Base-by-base conservation (phyloP, 2,888 invertebrate species). In the Nowickia ferox region DNA sequence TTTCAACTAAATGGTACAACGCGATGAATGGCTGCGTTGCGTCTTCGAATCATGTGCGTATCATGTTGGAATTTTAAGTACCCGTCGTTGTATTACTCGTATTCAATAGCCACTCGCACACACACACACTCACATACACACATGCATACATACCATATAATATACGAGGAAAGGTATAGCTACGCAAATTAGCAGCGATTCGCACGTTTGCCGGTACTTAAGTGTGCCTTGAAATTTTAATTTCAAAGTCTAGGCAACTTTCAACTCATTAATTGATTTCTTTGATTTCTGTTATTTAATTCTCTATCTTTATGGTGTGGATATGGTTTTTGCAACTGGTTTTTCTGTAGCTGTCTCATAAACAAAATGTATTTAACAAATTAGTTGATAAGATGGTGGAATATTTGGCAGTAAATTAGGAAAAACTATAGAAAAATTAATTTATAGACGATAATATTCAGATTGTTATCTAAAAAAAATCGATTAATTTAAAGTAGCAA, bases 51-150 rank as follows among this genome's bases (percentile, higher is more conserved):
- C 83, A 83, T 80, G 83, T 72, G 74, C 46, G 79, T 76, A 86
- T 66, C 76, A 80, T 72, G 79, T 78, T 76, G 86, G 86, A 86
- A 86, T 86, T 86, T 86, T 83, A 86, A 86, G 79, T 79, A 83
- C 15, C 55, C 71, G 11, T 53, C 71, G 11, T 63, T 55, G 40
- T 46, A 65, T 79, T 83, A 72, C 66, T 71, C 65, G 79, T 79
- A 72, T 66, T 71, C 65, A 83, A 79, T 76, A 76, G 9, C 13
- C 51, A 78, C 65, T 75, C 17, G 17, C 19, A 30, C 38, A 40
- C 30, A 63, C 3, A 4, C 38, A n/a, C 1, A 46, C 46, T 9
- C 9, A n/a, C 2, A 13, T 1, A 40, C 1, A 19, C 9, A 53
- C 22, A 55, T 0, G 11, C 1, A 11, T 9, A 1, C 2, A 22